Conservation (phyloP, 2,888 invertebrate genomes). For the Phymatocera aterrima region DNA sequence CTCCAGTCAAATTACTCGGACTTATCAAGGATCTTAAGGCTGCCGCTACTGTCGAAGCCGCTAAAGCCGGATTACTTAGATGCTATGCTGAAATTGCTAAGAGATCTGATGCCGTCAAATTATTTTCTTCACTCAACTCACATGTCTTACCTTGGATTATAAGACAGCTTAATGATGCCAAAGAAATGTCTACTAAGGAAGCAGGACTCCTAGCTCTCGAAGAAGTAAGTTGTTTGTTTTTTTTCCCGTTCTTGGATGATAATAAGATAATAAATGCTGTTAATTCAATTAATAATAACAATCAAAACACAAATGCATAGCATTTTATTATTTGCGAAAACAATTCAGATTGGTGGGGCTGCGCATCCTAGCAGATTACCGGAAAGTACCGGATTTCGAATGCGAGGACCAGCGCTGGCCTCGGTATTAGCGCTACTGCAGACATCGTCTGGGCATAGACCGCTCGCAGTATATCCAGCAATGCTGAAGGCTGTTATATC, state of each 20-base stretch:
- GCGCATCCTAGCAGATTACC: conserved; percentile 62
- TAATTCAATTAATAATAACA: no score
- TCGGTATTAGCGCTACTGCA: conserved; percentile 64
- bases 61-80: conserved; percentile 64
- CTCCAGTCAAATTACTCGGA: conserved; percentile 65
- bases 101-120: conserved; percentile 55
- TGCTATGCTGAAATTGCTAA: conserved; percentile 67
- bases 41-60: conserved; percentile 65
- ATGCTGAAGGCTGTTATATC: conserved; percentile 64
- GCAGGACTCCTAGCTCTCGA: conserved; percentile 67
- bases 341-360: conserved; percentile 60
- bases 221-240: conserved; percentile 56
- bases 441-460: conserved; percentile 64
- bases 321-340: background rate
- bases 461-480: conserved; percentile 65
- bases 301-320: background rate
- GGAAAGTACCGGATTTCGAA: conserved; percentile 59
- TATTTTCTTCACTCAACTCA: conserved; percentile 59
- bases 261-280: no score
- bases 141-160: conserved; percentile 67
- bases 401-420: conserved; percentile 61
- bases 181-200: conserved; percentile 64
- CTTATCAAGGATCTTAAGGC: conserved; percentile 66
- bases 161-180: conserved; percentile 64
- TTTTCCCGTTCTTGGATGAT: no score